Base-by-base conservation (phyloP, 1,140 invertebrate genomes). In the Zelostemma sp. region DNA sequence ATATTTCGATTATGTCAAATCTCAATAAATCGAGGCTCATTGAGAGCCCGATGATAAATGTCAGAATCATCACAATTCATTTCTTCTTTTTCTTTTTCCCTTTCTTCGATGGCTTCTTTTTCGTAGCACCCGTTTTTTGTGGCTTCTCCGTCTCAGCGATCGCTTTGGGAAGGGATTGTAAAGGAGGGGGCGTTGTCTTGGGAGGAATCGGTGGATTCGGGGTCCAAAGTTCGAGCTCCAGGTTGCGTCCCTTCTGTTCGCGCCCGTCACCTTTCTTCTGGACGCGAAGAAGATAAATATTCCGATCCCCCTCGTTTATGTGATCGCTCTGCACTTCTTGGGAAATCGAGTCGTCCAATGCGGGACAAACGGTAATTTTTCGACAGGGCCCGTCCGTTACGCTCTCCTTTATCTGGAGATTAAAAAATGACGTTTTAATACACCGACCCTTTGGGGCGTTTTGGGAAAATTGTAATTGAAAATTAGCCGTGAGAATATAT, bases 141-240 rank as follows among this genome's bases (percentile, higher is more conserved):
- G 57, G 57, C 40, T 60, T 56, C 57, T 70, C 45, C 45, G 14
- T 1, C 18, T 28, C 14, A 21, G 14, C 61, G 57, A 55, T 61
- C 47, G 49, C 28, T 63, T 59, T 12, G 21, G 35, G n/a, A 53
- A 31, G 38, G 54, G 51, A 33, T 50, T 47, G 58, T 38, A 25
- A 57, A 47, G 25, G 38, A 1, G 51, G 51, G 11, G 61, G 38
- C 14, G 61, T 14, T 6, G 28, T 35, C 6, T 51, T 50, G 6
- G 57, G 46, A 4, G 51, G 63, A 28, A 40, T 70, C n/a, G 73
- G 59, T 49, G 66, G 73, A 41, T 75, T 85, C 1, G 83, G 81
- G 2, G 81, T 83, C 28, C 72, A 74, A 18, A 85, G 40, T 46
- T 85, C 82, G 2, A 85, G 41, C 43, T 85, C 84, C 11, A 85